Evolutionary conservation across 1,140 invertebrate species (phyloP).

Genomic region (Drosophila baimaii): DNA sequence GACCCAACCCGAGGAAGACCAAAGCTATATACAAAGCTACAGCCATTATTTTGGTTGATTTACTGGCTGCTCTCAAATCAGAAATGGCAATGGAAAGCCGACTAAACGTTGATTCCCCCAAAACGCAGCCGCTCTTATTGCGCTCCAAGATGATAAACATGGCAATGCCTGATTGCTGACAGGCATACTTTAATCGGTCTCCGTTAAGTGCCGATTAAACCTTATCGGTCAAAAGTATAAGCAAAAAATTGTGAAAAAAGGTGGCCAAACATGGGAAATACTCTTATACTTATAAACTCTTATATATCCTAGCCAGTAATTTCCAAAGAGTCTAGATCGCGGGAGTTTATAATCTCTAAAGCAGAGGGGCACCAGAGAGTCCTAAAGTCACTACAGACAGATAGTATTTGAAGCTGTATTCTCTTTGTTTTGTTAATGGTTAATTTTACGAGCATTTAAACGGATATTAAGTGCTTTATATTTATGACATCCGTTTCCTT

Average conservation of each 20-base stretch:
- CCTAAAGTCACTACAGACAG: no score
- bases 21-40: constrained; percentile 24
- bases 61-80: background rate
- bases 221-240: constrained; percentile 39
- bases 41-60: constrained; percentile 23
- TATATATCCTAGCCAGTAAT: background rate
- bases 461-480: background rate
- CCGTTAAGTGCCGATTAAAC: constrained; percentile 1
- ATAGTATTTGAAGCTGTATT: no score
- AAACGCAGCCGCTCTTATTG: background rate
- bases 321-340: background rate
- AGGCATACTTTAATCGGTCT: constrained; percentile 4
- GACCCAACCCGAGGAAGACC: constrained; percentile 22
- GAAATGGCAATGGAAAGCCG: background rate
- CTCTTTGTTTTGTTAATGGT: no score
- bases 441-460: background rate
- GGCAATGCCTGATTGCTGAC: constrained; percentile 4
- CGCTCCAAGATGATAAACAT: constrained; percentile 8
- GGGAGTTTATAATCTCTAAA: background rate
- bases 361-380: background rate
- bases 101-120: constrained; percentile 22
- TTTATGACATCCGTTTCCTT: background rate
- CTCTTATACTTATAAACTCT: constrained; percentile 4
- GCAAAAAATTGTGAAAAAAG: background rate
- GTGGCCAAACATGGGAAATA: background rate